Evolutionary conservation across 23 tunicate species (phyloP).

Genomic region (Halocynthia roretzi): DNA sequence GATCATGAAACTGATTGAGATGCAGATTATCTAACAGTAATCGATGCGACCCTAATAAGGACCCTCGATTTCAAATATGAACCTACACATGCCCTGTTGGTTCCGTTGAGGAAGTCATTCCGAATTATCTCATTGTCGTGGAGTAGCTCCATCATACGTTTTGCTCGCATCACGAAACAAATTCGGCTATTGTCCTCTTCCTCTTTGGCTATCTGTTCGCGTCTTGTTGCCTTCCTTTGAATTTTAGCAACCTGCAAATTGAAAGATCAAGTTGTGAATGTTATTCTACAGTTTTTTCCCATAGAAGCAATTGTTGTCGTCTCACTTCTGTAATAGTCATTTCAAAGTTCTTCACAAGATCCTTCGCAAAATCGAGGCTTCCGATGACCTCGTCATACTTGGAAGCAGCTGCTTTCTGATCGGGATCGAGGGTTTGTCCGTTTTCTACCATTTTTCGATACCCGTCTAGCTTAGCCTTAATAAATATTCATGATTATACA

Average conservation of each 20-base stretch:
- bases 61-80: background rate
- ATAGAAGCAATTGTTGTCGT: slow-evolving; percentile 15
- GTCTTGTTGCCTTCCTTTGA: slow-evolving; percentile 9
- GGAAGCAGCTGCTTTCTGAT: slow-evolving; percentile 44
- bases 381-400: slow-evolving; percentile 75
- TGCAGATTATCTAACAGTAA: background rate
- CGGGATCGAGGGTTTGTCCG: slow-evolving; percentile 44
- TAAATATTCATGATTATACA: background rate
- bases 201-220: slow-evolving; percentile 14
- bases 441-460: slow-evolving; percentile 46
- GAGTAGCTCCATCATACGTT: slow-evolving; percentile 12
- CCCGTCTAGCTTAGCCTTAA: slow-evolving; percentile 64
- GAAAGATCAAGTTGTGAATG: background rate
- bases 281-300: slow-evolving; percentile 8
- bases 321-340: slow-evolving; percentile 29
- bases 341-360: slow-evolving; percentile 27
- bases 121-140: slow-evolving; percentile 12
- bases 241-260: slow-evolving; percentile 13
- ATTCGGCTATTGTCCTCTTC: slow-evolving; percentile 6
- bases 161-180: slow-evolving; percentile 10
- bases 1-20: too few relatives aligned
- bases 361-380: slow-evolving; percentile 65
- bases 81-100: slow-evolving; percentile 17
- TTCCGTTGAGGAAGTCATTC: slow-evolving; percentile 12
- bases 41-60: background rate